Evolutionary conservation across 2,888 invertebrate genomes (phyloP).

Genomic region (Phaonia tiefii): DNA sequence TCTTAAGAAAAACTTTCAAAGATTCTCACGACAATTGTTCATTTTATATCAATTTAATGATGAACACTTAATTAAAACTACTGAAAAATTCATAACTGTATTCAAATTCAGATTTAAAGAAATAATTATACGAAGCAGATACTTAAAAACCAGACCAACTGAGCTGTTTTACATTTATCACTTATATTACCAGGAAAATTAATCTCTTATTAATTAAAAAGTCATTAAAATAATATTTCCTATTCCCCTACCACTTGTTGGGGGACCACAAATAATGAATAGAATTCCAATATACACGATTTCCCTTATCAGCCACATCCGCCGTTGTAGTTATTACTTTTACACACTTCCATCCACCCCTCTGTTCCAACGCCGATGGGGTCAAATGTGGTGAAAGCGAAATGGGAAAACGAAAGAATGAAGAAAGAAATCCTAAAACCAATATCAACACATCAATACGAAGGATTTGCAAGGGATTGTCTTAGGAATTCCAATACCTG

Average conservation of each 20-base stretch:
- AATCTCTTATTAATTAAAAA: conserved; percentile 64
- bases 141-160: conserved; percentile 1
- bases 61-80: conserved; percentile 52
- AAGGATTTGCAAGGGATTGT: neutral
- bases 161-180: neutral
- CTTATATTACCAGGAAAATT: conserved; percentile 54
- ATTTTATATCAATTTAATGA: conserved; percentile 47
- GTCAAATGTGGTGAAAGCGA: conserved; percentile 9
- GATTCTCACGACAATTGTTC: no score
- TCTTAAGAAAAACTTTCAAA: conserved; percentile 16
- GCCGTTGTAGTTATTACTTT: neutral
- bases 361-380: neutral
- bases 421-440: conserved; percentile 5
- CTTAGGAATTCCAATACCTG: conserved; percentile 4
- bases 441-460: neutral
- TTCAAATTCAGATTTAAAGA: no score
- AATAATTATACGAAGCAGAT: neutral
- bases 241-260: neutral
- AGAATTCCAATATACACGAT: conserved; percentile 27
- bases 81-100: no score
- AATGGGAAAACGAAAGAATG: neutral
- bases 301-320: conserved; percentile 58
- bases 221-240: conserved; percentile 50
- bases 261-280: neutral
- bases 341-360: neutral